Evolutionary conservation across 2,113 vertebrate genomes (phyloP), one percentile per base, ranked within the genome.

Genomic region (Sapajus apella): DNA sequence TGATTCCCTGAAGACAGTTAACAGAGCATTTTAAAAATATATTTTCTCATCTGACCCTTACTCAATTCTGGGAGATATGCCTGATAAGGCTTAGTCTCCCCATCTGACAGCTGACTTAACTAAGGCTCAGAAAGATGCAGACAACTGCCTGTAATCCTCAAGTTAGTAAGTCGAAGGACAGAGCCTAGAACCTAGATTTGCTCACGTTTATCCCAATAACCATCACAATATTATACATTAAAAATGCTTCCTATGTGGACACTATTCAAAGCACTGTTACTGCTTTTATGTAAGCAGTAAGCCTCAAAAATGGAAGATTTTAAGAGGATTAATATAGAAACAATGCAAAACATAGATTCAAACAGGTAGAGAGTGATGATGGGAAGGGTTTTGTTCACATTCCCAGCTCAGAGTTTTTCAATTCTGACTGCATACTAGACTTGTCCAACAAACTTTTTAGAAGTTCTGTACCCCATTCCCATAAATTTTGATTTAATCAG

Each of bases 361-460:
- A 90, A 64, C 23, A 85, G 35, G 55, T 25, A 80, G n/a, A 80
- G 30, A 92, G n/a, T 81, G 85, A 87, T 81, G 35, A 56, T 1
- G 43, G 11, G 8, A 56, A 91, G 47, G 76, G 17, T 84, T 18
- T 20, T 88, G 64, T 85, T n/a, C 55, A 75, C 13, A 86, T 43
- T 88, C n/a, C 72, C 45, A 37, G 64, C 79, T 97, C 97, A 75
- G 79, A 89, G 47, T 25, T 89, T 80, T 85, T 92, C 56, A 30
- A 43, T 90, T 83, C 55, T 23, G 56, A 61, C 55, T 83, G 30
- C 14, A 56, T 27, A 35, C 3, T 55, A 81, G 9, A 79, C 43
- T 85, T 21, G 40, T 30, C 18, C 4, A 4, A 89, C 16, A 45
- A 84, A 66, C 8, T n/a, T 95, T 92, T 87, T n/a, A 77, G 14